Conservation (phyloP, 2,888 invertebrate species). For the Phyllotreta cruciferae region DNA sequence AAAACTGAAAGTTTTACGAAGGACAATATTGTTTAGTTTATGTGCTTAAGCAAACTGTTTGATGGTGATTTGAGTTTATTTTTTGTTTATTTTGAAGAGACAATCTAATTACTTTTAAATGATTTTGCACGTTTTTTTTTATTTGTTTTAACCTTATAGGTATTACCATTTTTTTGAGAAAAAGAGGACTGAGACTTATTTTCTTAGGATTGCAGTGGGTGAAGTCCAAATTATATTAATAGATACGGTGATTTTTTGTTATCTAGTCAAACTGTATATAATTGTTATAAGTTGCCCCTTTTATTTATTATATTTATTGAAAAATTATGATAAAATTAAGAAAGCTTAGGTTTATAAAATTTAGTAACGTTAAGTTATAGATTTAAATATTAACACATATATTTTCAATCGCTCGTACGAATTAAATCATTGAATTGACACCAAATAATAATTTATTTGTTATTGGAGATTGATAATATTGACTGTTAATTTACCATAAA, state of each 20-base stretch:
- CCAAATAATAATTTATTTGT: neutral
- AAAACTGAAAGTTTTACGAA: no score
- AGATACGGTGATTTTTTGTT: slow-evolving; percentile 34
- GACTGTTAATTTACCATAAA: slow-evolving; percentile 44
- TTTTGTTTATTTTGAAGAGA: neutral
- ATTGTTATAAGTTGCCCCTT: slow-evolving; percentile 39
- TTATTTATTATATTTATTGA: slow-evolving; percentile 43
- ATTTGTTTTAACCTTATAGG: neutral
- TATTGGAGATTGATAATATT: slow-evolving; percentile 8
- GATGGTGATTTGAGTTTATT: neutral
- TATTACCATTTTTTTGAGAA: slow-evolving; percentile 9
- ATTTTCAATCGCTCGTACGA: neutral
- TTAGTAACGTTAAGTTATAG: slow-evolving; percentile 29
- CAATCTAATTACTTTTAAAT: slow-evolving; percentile 4
- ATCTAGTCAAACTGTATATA: slow-evolving; percentile 47
- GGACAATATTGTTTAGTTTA: no score
- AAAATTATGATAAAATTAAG: slow-evolving; percentile 32
- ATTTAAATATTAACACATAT: slow-evolving; percentile 10
- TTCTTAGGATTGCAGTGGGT: slow-evolving; percentile 21
- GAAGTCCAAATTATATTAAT: slow-evolving; percentile 20
- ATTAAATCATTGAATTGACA: neutral
- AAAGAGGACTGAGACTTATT: slow-evolving; percentile 16
- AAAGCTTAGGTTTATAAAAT: slow-evolving; percentile 37
- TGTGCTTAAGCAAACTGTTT: neutral
- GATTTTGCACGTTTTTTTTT: slow-evolving; percentile 2